phyloP scores from a whole-genome alignment of 1,140 invertebrate genomes.

The Pseudachorutes palmiensis region DNA sequence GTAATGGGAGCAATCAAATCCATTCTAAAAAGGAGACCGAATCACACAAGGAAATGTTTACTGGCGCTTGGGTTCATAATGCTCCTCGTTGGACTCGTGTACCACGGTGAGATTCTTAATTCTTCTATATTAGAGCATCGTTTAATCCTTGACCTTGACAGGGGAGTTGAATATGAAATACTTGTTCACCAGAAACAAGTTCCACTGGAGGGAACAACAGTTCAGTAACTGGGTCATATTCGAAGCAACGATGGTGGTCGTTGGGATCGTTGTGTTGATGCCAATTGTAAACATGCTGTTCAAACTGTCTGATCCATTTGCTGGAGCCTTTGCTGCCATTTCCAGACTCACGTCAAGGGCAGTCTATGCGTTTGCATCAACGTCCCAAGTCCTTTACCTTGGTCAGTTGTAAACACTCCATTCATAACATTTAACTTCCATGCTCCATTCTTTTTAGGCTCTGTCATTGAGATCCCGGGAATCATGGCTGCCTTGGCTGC shows the following conservation, averaged over 20 bases:
- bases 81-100: conserved; percentile 32
- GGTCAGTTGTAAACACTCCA: conserved; percentile 16
- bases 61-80: conserved; percentile 31
- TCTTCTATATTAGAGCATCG: background rate
- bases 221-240: conserved; percentile 58
- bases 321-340: conserved; percentile 27
- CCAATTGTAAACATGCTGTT: conserved; percentile 34
- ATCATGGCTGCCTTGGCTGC: conserved; percentile 32
- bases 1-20: conserved; percentile 31
- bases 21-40: conserved; percentile 28
- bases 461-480: conserved; percentile 29
- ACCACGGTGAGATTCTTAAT: conserved; percentile 27
- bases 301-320: conserved; percentile 32
- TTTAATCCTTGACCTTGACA: conserved; percentile 42
- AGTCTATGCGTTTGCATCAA: conserved; percentile 23
- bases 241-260: conserved; percentile 28
- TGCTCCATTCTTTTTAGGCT: conserved; percentile 17
- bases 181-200: conserved; percentile 66
- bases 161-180: conserved; percentile 74
- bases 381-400: conserved; percentile 19
- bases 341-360: conserved; percentile 18
- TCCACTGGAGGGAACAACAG: conserved; percentile 76
- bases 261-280: conserved; percentile 28
- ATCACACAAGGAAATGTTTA: conserved; percentile 35
- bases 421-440: conserved; percentile 10